A percentile compares a stretch with the other conserved stretches of the same genome.
phyloP scores from a whole-genome alignment of 2,113 vertebrate species.

The Halichoeres trimaculatus region DNA sequence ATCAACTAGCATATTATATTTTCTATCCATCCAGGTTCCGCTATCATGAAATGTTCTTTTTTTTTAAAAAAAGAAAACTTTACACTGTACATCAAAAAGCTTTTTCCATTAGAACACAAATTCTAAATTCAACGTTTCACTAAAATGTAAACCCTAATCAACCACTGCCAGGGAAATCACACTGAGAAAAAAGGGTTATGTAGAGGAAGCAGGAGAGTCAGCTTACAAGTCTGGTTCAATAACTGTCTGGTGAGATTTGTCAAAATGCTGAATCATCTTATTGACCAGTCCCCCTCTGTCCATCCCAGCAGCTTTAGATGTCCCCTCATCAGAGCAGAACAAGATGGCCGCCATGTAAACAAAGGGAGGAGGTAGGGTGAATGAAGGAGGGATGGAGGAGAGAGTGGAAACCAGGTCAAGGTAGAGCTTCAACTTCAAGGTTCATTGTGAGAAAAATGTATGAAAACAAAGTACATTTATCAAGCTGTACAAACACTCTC shows the following conservation, averaged over 20 bases:
- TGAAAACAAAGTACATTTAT: conserved; percentile 63
- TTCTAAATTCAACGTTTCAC: conserved; percentile 62
- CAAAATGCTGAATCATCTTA: conserved; percentile 37
- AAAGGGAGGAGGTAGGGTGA: conserved; percentile 63
- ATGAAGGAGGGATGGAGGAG: conserved; percentile 53
- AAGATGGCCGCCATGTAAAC: conserved; percentile 64
- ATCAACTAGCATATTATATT: conserved; percentile 67
- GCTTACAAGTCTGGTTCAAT: conserved; percentile 62
- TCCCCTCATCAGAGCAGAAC: conserved; percentile 59
- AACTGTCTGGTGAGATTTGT: conserved; percentile 43
- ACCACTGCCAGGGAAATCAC: conserved; percentile 72
- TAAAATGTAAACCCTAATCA: conserved; percentile 72
- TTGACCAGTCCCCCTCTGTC: conserved; percentile 41
- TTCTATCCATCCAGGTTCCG: conserved; percentile 71
- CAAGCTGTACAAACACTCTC: conserved; percentile 66
- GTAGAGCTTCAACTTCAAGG: conserved; percentile 57
- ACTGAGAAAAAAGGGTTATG: conserved; percentile 57
- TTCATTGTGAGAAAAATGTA: conserved; percentile 47
- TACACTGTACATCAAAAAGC: conserved; percentile 81
- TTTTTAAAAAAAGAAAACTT: conserved; percentile 70
- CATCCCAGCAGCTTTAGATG: conserved; percentile 61
- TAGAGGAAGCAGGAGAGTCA: conserved; percentile 64
- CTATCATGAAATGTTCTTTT: conserved; percentile 66
- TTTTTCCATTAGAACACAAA: conserved; percentile 70
- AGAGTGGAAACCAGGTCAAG: conserved; percentile 38